Evolutionary conservation across 2,888 invertebrate species (phyloP).

Genomic region (Tubulanus polymorphus): DNA sequence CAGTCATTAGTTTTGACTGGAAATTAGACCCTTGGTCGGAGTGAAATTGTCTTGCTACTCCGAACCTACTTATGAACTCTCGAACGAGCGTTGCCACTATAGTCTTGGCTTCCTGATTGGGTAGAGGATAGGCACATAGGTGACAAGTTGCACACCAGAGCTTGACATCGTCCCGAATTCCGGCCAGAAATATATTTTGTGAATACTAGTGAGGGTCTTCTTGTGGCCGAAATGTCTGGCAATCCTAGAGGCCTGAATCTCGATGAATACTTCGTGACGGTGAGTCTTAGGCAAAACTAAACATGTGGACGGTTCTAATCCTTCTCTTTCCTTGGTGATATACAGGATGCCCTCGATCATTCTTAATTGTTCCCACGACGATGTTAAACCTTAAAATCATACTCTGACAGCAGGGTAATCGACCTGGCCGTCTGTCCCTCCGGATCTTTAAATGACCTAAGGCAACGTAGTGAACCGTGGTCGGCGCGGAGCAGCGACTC

Average conservation of each 20-base stretch:
- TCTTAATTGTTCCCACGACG: neutral
- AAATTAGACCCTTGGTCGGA: conserved; percentile 13
- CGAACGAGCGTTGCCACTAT: conserved; percentile 6
- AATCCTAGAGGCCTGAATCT: conserved; percentile 2
- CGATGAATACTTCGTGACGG: neutral
- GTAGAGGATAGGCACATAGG: conserved; percentile 4
- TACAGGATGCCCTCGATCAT: neutral
- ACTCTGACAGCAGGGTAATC: conserved; percentile 7
- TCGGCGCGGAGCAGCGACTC: conserved; percentile 8
- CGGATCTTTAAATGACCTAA: conserved; percentile 6
- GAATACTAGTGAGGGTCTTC: conserved; percentile 7
- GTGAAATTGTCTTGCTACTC: conserved; percentile 5
- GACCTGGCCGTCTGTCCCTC: conserved; percentile 11
- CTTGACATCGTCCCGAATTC: conserved; percentile 8
- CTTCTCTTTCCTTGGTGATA: neutral
- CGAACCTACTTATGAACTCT: conserved; percentile 9
- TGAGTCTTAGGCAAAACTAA: neutral
- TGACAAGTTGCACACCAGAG: conserved; percentile 6
- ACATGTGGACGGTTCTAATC: neutral
- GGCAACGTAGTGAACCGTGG: conserved; percentile 9
- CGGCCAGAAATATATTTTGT: conserved; percentile 13
- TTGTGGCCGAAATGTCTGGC: conserved; percentile 13
- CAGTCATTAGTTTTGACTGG: conserved; percentile 10
- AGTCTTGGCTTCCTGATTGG: conserved; percentile 2
- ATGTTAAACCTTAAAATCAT: conserved; percentile 9